These are phyloP conservation scores for Pardalotus punctatus DNA, from an alignment of 2,113 vertebrate genomes.

Conservation along the genomic window DNA sequence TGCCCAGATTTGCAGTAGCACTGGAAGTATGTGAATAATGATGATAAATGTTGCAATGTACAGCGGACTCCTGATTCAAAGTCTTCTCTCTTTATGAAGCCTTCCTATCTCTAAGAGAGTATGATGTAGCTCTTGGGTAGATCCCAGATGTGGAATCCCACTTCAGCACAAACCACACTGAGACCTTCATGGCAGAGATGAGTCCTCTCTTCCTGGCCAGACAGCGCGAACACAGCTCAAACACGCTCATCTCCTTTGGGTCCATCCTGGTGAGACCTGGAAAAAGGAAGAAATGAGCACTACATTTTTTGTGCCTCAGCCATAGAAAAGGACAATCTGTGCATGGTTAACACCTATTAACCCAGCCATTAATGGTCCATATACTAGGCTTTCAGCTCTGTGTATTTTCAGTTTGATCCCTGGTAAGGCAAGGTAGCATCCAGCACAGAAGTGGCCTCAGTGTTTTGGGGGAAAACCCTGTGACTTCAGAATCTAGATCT, in stretches of 20 bases:
- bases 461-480: background rate
- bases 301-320: background rate
- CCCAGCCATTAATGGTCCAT: accelerated
- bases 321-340: background rate
- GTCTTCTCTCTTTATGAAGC: background rate
- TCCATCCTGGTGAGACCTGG: background rate
- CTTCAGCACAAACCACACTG: background rate
- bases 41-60: background rate
- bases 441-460: background rate
- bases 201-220: background rate
- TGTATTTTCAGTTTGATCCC: background rate
- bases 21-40: background rate
- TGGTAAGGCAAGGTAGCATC: background rate
- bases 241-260: background rate
- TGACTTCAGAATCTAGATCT: background rate
- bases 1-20: background rate
- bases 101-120: background rate
- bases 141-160: background rate
- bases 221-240: background rate
- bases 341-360: background rate
- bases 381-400: background rate
- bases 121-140: background rate
- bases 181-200: background rate
- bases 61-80: background rate
- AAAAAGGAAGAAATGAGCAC: background rate